phyloP scores from a whole-genome alignment of 2,888 invertebrate genomes.

The Ceraclea dissimilis region DNA sequence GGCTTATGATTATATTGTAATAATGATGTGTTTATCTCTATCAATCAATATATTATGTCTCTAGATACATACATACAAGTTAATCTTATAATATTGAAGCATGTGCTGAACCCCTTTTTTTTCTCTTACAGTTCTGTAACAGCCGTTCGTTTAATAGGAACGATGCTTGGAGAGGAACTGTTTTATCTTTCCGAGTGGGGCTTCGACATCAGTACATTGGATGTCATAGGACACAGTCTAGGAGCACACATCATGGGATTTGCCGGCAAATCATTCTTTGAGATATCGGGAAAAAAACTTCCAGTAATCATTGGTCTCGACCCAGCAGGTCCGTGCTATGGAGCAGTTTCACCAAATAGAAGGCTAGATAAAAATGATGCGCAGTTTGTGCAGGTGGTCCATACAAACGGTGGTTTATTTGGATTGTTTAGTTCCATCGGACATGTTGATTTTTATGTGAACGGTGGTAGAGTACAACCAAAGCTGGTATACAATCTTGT shows the following conservation, averaged over 20 bases:
- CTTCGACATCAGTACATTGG: constrained; percentile 10
- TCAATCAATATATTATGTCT: too few relatives aligned
- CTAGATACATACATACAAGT: too few relatives aligned
- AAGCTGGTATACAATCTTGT: background rate
- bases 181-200: background rate
- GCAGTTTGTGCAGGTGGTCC: constrained; percentile 14
- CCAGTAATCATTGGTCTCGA: constrained; percentile 7
- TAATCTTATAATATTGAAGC: too few relatives aligned
- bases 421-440: constrained; percentile 17
- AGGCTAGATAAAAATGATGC: constrained; percentile 10
- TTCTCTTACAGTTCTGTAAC: constrained; percentile 2
- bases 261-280: constrained; percentile 34
- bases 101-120: too few relatives aligned
- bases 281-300: constrained; percentile 30
- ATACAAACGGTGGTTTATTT: constrained; percentile 17
- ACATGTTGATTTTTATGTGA: constrained; percentile 21
- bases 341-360: background rate
- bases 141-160: constrained; percentile 1
- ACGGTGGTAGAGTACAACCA: constrained; percentile 19
- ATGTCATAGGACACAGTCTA: constrained; percentile 41
- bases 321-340: constrained; percentile 14
- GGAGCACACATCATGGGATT: constrained; percentile 41
- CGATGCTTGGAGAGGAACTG: background rate
- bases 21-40: too few relatives aligned
- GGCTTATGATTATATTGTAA: too few relatives aligned